Evolutionary conservation across 1,140 invertebrate genomes (phyloP), one percentile per base, ranked within the genome.

Genomic region (Oedothorax gibbosus): DNA sequence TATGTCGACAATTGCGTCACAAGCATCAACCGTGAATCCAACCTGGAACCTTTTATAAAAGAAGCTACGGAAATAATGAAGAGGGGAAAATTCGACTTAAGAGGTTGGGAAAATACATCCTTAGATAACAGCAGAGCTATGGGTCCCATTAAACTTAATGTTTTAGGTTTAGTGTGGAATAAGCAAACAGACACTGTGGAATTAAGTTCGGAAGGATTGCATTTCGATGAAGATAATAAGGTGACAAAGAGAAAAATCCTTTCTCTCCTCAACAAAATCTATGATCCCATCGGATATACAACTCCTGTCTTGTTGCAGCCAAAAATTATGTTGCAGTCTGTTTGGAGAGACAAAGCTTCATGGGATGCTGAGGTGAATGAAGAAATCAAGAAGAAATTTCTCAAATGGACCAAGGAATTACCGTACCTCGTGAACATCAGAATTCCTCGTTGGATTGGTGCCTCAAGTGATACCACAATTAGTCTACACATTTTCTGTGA

Each of bases 1-100:
- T 81, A 71, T 62, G 66, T 81, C 7, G 68, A 60, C 20, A 81
- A 80, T 60, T 77, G 57, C 21, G 73, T 62, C 12, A 76, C 73
- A 15, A 49, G 54, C n/a, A 21, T 76, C 6, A 11, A 50, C 35
- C 14, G 14, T 49, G n/a, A 49, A 14, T 5, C 54, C 3, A 62
- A n/a, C 57, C 21, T 57, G 50, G 73, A 76, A 62, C 57, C 10
- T 49, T 76, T 62, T 20, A 35, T 76, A 5, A 11, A 62, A 62
- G 8, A 20, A 7, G 73, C 35, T 15, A 76, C 56, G 35, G 18
- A 76, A n/a, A n/a, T 62, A 64, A 76, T 76, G 73, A 64, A 64
- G 51, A 15, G 64, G n/a, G 57, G 5, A 64, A 76, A n/a, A n/a
- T 57, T 75, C 57, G 20, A 75, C 35, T 20, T 56, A 11, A 57